These are phyloP conservation scores for Helicoverpa zea DNA, from an alignment of 1,140 invertebrate genomes.

Conservation along the genomic window DNA sequence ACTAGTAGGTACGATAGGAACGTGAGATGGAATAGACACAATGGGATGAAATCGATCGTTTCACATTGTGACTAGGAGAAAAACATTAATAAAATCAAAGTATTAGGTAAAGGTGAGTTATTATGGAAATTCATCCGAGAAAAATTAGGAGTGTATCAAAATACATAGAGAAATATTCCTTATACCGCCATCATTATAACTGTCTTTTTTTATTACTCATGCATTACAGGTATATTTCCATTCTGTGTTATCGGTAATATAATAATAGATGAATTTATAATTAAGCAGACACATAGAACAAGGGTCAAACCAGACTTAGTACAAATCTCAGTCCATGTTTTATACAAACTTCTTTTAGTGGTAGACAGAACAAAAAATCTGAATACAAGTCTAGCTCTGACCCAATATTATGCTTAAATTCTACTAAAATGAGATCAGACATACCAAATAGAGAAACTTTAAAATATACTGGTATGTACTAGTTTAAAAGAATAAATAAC, in stretches of 20 bases:
- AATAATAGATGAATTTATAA: slow-evolving; percentile 13
- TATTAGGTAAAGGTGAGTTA: too few species aligned
- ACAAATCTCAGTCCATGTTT: too few species aligned
- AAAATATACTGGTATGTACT: too few species aligned
- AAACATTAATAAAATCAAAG: background rate
- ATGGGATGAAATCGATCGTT: slow-evolving; percentile 18
- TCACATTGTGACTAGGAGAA: slow-evolving; percentile 9
- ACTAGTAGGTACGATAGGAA: background rate
- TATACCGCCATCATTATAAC: background rate
- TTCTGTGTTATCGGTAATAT: background rate
- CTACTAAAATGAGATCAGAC: background rate
- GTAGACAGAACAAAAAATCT: background rate
- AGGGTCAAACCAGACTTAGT: background rate
- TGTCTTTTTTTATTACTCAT: background rate
- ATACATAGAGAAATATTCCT: too few species aligned
- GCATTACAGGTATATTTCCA: slow-evolving; percentile 1
- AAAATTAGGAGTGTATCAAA: too few species aligned
- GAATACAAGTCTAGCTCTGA: background rate
- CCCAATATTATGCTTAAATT: background rate
- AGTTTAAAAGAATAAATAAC: slow-evolving; percentile 11
- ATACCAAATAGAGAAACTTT: too few species aligned
- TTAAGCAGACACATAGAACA: slow-evolving; percentile 6
- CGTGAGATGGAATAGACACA: background rate
- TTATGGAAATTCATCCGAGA: too few species aligned
- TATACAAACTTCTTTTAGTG: too few species aligned